Conservation (phyloP, 2,888 invertebrate species). For the Chrysina gloriosa region DNA sequence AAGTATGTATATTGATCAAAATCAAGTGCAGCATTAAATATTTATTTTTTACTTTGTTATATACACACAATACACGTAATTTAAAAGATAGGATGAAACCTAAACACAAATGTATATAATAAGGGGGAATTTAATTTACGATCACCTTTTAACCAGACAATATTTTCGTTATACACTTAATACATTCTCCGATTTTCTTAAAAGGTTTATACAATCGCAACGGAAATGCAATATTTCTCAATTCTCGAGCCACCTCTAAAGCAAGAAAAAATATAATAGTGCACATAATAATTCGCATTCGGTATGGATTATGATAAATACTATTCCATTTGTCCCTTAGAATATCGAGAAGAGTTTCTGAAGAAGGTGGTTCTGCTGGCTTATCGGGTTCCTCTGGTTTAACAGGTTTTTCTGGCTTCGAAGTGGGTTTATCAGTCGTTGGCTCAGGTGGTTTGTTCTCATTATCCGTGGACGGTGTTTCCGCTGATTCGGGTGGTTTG, state of each 20-base stretch:
- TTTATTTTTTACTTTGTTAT: no score
- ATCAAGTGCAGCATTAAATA: no score
- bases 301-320: constrained; percentile 46
- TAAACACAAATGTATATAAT: no score
- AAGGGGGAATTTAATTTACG: no score
- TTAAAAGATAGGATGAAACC: no score
- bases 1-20: no score
- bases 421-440: neutral
- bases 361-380: neutral
- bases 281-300: constrained; percentile 46
- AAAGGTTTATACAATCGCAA: constrained; percentile 48
- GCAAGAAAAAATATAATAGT: constrained; percentile 50
- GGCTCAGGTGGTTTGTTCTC: neutral
- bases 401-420: neutral
- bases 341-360: neutral
- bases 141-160: neutral
- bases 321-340: neutral
- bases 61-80: no score
- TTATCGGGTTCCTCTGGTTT: neutral
- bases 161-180: constrained; percentile 13
- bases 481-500: no score
- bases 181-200: constrained; percentile 29
- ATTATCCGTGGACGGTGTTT: no score
- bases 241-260: constrained; percentile 51
- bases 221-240: constrained; percentile 48